Conservation (phyloP, 2,797 vertebrate genomes). For the Gymnocypris eckloni region DNA sequence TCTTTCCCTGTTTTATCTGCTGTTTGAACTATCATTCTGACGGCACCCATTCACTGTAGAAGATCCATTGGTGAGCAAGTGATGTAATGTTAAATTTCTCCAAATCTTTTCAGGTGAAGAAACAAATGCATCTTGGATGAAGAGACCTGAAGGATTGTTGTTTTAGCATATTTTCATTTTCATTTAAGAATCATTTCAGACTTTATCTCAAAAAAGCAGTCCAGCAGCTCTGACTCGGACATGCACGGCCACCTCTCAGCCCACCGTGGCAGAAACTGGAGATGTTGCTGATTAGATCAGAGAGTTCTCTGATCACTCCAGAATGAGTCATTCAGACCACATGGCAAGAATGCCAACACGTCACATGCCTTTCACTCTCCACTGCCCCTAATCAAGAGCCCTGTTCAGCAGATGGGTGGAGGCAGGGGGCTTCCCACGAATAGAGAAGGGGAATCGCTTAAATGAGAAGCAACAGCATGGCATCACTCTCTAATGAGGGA, state of each 20-base stretch:
- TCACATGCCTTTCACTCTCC: slow-evolving; percentile 52
- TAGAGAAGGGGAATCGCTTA: slow-evolving; percentile 23
- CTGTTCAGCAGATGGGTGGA: slow-evolving; percentile 35
- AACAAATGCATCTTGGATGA: neutral
- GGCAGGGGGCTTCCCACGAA: slow-evolving; percentile 29
- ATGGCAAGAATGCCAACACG: slow-evolving; percentile 44
- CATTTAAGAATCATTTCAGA: neutral
- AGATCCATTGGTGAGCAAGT: neutral
- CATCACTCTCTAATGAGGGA: slow-evolving; percentile 44
- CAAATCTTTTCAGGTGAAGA: neutral
- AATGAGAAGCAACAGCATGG: slow-evolving; percentile 37
- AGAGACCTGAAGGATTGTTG: too few relatives aligned
- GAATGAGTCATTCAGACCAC: slow-evolving; percentile 51
- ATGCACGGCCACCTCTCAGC: slow-evolving; percentile 19
- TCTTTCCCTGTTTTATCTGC: neutral
- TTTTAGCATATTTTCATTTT: neutral
- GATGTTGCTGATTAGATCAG: slow-evolving; percentile 38
- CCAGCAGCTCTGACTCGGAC: neutral
- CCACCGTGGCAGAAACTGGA: slow-evolving; percentile 20
- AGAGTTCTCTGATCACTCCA: slow-evolving; percentile 31
- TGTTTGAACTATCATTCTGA: neutral
- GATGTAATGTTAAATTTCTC: neutral
- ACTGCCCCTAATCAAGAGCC: slow-evolving; percentile 47
- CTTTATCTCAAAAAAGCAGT: neutral
- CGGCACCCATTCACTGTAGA: neutral